Percentiles rank a stretch among this genome's conserved stretches.
Conservation (phyloP, 2,113 vertebrate genomes). For the Fulica atra region DNA sequence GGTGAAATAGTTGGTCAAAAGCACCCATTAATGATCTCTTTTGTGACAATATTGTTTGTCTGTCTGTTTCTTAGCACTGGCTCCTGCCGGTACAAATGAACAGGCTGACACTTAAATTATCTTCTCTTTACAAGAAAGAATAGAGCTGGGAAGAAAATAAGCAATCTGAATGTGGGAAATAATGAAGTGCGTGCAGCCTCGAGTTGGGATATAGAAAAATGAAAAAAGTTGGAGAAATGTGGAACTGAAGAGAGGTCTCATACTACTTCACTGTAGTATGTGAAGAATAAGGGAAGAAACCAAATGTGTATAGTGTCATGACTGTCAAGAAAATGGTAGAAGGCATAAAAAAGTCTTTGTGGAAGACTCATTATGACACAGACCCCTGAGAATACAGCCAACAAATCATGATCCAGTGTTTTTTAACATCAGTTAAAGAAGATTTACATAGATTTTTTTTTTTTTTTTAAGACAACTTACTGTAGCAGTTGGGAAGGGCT, state of each 20-base stretch:
- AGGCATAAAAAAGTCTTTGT: background rate
- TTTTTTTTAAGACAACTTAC: background rate
- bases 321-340: background rate
- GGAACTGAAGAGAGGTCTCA: background rate
- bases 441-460: background rate
- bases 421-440: background rate
- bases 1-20: background rate
- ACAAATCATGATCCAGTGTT: background rate
- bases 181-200: background rate
- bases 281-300: background rate
- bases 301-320: background rate
- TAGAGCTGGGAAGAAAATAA: background rate
- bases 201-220: background rate
- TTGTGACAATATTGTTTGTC: background rate
- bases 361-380: background rate
- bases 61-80: background rate
- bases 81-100: background rate
- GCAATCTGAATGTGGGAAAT: background rate
- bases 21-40: background rate
- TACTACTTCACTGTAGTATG: background rate
- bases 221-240: background rate
- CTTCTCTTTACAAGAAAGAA: background rate
- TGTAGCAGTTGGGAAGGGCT: rapidly evolving
- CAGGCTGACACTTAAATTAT: background rate
- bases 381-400: background rate